Conservation (phyloP, 2,888 invertebrate genomes). For the Stegana nigrithorax region DNA sequence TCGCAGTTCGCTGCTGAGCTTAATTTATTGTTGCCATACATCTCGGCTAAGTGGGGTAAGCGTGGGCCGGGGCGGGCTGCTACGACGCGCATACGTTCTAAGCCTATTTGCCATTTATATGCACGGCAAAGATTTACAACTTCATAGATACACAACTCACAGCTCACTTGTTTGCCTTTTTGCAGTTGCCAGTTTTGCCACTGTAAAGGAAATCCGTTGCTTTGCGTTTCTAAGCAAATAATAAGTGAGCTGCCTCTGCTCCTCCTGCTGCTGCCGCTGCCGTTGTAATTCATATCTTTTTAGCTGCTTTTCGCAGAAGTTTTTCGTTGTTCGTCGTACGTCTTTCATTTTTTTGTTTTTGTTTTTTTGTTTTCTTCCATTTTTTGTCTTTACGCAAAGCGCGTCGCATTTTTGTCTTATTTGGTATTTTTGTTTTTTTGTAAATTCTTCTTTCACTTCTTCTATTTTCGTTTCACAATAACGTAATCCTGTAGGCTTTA, state of each 20-base stretch:
- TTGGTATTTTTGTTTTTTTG: background rate
- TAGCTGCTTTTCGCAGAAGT: no score
- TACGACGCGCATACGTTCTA: conserved; percentile 24
- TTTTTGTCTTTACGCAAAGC: no score
- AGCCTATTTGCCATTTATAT: conserved; percentile 35
- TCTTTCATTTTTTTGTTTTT: no score
- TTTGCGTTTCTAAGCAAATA: background rate
- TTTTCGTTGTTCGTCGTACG: no score
- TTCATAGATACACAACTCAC: no score
- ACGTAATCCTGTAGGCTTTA: conserved; percentile 21
- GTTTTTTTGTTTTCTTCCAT: background rate
- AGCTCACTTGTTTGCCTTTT: no score
- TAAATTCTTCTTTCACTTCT: background rate
- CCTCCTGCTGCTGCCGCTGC: background rate
- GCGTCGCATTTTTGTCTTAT: no score
- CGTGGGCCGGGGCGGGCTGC: background rate
- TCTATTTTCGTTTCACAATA: conserved; percentile 2
- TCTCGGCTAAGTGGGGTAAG: background rate
- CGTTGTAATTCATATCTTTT: background rate
- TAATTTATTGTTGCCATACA: conserved; percentile 52
- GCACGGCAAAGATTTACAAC: background rate
- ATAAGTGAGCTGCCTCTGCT: background rate
- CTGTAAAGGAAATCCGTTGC: conserved; percentile 33
- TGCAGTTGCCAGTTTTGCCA: conserved; percentile 23
- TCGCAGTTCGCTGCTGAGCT: conserved; percentile 41